A percentile compares a stretch with the other conserved stretches of the same genome.
Conservation (phyloP, 2,797 vertebrate species). For the Ctenochaetus hawaiiensis region DNA sequence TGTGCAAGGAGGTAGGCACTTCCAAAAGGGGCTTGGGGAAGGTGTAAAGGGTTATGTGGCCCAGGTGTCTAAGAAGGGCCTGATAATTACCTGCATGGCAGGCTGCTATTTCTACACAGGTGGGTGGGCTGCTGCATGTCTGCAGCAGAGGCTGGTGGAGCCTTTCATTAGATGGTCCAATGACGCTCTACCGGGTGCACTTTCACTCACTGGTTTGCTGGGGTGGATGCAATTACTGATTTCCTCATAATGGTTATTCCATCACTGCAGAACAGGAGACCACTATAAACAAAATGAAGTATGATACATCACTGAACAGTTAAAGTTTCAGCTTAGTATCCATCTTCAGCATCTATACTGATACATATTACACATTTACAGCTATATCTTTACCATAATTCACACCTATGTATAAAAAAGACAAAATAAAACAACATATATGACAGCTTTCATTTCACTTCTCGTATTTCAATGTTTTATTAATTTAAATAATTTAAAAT, state of each 20-base stretch:
- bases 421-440: conserved; percentile 30
- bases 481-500: conserved; percentile 89
- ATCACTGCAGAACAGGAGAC: conserved; percentile 62
- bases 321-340: conserved; percentile 21
- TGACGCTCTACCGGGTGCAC: conserved; percentile 72
- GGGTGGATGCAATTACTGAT: conserved; percentile 75
- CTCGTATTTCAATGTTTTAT: conserved; percentile 83
- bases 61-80: conserved; percentile 66
- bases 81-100: conserved; percentile 82
- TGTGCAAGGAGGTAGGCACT: conserved; percentile 35
- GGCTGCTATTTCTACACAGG: conserved; percentile 83
- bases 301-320: conserved; percentile 16
- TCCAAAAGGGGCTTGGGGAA: conserved; percentile 44
- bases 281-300: conserved; percentile 64
- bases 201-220: conserved; percentile 62
- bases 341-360: background rate
- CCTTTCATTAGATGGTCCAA: conserved; percentile 67
- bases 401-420: background rate
- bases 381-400: background rate
- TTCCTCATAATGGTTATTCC: conserved; percentile 65
- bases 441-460: conserved; percentile 63
- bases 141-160: conserved; percentile 67
- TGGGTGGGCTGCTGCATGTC: conserved; percentile 79
- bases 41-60: conserved; percentile 44
- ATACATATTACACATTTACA: background rate